A percentile compares a stretch with the other conserved stretches of the same genome.
Evolutionary conservation across 2,888 invertebrate genomes (phyloP).

Genomic region (Terebella lapidaria): DNA sequence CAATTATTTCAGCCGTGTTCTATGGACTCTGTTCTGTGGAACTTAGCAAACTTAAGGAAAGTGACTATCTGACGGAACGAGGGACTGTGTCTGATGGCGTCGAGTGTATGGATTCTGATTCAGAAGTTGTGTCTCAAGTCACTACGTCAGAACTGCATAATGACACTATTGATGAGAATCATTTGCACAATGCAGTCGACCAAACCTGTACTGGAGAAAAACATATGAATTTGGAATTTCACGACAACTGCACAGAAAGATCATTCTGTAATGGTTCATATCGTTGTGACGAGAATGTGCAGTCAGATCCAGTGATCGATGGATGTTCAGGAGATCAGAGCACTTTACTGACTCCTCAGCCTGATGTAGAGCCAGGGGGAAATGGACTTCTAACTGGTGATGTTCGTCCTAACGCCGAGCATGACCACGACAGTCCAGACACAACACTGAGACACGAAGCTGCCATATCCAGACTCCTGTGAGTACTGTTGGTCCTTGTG

Average conservation of each 20-base stretch:
- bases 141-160: neutral
- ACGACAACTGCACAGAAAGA: neutral
- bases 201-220: neutral
- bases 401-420: slow-evolving; percentile 1
- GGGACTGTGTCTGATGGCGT: slow-evolving; percentile 8
- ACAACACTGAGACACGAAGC: slow-evolving; percentile 17
- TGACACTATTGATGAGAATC: too few species aligned
- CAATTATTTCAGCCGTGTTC: slow-evolving; percentile 15
- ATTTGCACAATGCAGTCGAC: too few species aligned
- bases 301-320: too few species aligned
- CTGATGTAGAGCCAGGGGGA: too few species aligned
- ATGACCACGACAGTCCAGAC: slow-evolving; percentile 14
- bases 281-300: neutral
- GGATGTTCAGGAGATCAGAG: slow-evolving; percentile 12
- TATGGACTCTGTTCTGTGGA: slow-evolving; percentile 18
- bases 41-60: too few species aligned
- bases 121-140: slow-evolving; percentile 10
- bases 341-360: too few species aligned
- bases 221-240: neutral
- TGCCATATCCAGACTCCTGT: slow-evolving; percentile 12
- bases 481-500: slow-evolving; percentile 10
- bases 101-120: slow-evolving; percentile 6
- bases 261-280: too few species aligned
- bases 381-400: neutral
- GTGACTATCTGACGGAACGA: too few species aligned